phyloP scores from a whole-genome alignment of 2,113 vertebrate species.

The Numida meleagris region DNA sequence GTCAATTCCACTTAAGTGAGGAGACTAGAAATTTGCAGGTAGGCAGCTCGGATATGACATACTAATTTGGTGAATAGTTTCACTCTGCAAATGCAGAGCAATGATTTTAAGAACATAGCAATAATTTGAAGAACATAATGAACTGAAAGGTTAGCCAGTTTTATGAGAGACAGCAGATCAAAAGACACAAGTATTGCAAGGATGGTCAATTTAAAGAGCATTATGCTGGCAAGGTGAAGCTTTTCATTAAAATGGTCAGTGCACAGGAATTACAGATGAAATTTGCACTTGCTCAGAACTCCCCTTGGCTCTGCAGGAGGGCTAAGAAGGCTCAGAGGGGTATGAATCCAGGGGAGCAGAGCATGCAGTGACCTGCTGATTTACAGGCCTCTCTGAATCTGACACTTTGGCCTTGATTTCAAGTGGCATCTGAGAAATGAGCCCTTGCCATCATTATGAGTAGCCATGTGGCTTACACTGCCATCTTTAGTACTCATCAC shows the following conservation, averaged over 20 bases:
- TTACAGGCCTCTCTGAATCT: not conserved
- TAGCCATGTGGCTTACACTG: not conserved
- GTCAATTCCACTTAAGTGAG: conserved; percentile 39
- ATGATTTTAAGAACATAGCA: conserved; percentile 34
- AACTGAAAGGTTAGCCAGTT: conserved; percentile 50
- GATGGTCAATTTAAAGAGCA: conserved; percentile 48
- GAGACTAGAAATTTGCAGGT: conserved; percentile 16
- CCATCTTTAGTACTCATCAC: not conserved
- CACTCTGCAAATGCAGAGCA: conserved; percentile 24
- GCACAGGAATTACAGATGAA: not conserved
- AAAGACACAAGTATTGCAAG: not conserved
- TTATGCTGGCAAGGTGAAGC: conserved; percentile 24
- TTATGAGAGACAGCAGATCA: conserved; percentile 52
- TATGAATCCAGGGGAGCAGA: not conserved
- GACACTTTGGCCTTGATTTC: not conserved
- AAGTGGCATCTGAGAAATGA: not conserved
- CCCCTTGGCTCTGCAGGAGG: not conserved
- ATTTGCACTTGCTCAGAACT: not conserved
- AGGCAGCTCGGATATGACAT: conserved; percentile 5
- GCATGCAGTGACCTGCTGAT: not conserved
- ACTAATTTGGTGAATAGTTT: conserved; percentile 37
- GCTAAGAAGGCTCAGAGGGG: not conserved
- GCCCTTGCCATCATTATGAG: not conserved
- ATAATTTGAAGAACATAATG: conserved; percentile 53
- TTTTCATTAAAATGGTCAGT: conserved; percentile 18